phyloP scores from a whole-genome alignment of 53 echinoderm and acorn worm species.

The Holothuria scabra region DNA sequence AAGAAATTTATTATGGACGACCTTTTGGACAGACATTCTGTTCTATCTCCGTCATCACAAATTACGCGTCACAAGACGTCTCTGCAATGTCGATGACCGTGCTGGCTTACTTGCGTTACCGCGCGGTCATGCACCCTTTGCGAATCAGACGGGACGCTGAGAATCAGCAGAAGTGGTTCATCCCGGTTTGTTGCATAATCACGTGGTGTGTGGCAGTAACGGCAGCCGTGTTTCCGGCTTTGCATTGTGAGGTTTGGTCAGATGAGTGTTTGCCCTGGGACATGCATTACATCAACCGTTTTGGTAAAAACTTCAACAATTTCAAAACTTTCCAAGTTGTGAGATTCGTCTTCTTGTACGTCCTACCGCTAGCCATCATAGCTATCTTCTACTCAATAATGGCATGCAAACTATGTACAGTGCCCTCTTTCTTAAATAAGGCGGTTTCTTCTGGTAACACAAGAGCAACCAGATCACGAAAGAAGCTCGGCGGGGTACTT shows the following conservation, averaged over 20 bases:
- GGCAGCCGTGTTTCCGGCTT: too few relatives aligned
- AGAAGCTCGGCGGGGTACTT: not conserved
- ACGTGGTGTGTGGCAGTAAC: too few relatives aligned
- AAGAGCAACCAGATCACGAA: constrained; percentile 6
- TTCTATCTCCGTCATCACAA: not conserved
- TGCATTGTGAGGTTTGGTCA: too few relatives aligned
- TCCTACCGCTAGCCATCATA: not conserved
- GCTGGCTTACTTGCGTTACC: constrained; percentile 9
- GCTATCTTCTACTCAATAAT: too few relatives aligned
- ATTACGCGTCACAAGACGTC: constrained; percentile 25
- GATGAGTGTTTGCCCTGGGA: too few relatives aligned
- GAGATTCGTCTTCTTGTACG: not conserved
- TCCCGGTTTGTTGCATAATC: too few relatives aligned
- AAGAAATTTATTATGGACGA: not conserved
- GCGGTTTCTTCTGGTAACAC: not conserved
- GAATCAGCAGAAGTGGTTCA: too few relatives aligned
- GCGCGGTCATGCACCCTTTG: too few relatives aligned
- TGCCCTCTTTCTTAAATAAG: not conserved
- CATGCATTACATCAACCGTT: too few relatives aligned
- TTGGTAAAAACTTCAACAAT: too few relatives aligned
- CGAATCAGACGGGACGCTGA: not conserved
- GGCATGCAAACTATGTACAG: not conserved
- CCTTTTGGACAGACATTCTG: not conserved
- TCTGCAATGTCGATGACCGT: not conserved
- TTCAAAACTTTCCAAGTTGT: not conserved